Evolutionary conservation across 2,113 vertebrate genomes (phyloP).

Genomic region (Bostrychus sinensis): DNA sequence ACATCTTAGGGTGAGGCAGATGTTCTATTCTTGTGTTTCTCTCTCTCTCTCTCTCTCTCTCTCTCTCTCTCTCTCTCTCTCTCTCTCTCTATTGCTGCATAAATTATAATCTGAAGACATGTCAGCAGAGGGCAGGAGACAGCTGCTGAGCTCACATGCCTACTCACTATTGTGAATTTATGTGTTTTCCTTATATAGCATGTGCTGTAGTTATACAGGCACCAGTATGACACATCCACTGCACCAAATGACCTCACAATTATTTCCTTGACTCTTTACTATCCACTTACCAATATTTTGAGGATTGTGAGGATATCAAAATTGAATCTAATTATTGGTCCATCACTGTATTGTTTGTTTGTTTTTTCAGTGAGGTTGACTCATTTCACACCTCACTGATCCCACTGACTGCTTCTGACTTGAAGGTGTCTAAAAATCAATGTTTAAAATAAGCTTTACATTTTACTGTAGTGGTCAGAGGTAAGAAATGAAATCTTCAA

Average conservation of each 20-base stretch:
- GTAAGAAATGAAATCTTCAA: background rate
- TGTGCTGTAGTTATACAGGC: background rate
- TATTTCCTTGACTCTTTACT: background rate
- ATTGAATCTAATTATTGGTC: background rate
- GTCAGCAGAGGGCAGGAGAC: slow-evolving; percentile 49
- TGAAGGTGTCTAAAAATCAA: background rate
- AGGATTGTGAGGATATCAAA: background rate
- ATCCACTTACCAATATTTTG: no score
- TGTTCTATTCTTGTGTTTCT: no score
- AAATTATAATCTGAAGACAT: background rate
- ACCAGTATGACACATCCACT: background rate
- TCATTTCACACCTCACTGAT: slow-evolving; percentile 45
- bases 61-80: no score
- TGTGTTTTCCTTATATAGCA: no score
- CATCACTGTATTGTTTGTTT: background rate
- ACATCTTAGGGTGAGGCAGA: no score
- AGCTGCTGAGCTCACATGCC: slow-evolving; percentile 1
- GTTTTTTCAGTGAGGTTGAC: slow-evolving; percentile 18
- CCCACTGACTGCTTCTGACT: slow-evolving; percentile 15
- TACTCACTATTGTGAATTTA: background rate
- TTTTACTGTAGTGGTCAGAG: background rate
- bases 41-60: no score
- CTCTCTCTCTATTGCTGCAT: no score
- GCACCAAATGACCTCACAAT: background rate
- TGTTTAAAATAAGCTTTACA: background rate